Base-by-base conservation (phyloP, 2,113 vertebrate genomes). In the Alectura lathami region DNA sequence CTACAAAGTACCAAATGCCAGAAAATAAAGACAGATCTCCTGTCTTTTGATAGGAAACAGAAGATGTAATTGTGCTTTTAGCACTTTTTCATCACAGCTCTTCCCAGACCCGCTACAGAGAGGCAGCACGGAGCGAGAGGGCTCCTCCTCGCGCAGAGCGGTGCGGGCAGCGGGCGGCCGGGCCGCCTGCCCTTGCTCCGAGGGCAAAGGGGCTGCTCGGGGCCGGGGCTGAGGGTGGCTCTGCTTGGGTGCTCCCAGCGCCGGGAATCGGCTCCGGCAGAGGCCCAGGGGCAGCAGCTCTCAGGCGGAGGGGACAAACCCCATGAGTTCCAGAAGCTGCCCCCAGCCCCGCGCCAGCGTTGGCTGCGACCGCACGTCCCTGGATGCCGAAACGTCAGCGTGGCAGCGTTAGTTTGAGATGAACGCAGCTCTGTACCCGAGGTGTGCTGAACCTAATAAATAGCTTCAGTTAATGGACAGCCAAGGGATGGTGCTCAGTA, bases 381-480 rank as follows among this genome's bases (percentile, higher is more conserved):
- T 10, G 47, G 38, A 47, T 18, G 40, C 89, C 18, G 20, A 72
- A 30, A 2, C 4, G 20, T 36, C 56, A 2, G 0, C 8, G 14
- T 9, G 32, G 23, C 59, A 29, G 87, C 51, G 16, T 57, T 74
- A 75, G 18, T 11, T 0, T 30, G 53, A 22, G 74, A 87, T 38
- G 54, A 62, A 64, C 81, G 7, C 16, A 48, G 63, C 78, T 78
- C 72, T 72, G 4, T 68, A 73, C 14, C 83, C 56, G 27, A 17
- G 36, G 81, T 91, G 86, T 92, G 90, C 62, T 83, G 91, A 93
- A 93, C 86, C 91, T 94, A 81, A 93, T 94, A 51, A 92, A 91
- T 93, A 96, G 83, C 67, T 93, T 83, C 50, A 11, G 84, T 91
- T 96, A 96, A 96, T 95, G 95, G 95, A 66, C 64, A 90, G 88